Evolutionary conservation across 2,113 vertebrate genomes (phyloP).

Genomic region (Toxotes jaculatrix): DNA sequence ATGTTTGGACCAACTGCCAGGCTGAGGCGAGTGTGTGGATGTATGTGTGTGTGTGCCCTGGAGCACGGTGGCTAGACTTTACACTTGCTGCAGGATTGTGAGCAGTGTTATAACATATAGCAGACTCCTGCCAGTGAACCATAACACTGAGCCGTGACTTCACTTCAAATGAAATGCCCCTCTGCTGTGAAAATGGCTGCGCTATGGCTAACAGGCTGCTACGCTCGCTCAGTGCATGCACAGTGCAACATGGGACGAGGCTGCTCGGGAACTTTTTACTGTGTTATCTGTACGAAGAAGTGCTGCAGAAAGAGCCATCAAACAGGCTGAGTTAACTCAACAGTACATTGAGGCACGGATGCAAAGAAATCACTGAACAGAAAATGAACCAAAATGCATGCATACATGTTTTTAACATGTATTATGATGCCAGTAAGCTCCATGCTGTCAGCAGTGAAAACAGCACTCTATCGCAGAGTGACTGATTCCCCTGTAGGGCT

Average conservation of each 20-base stretch:
- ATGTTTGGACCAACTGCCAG: constrained; percentile 58
- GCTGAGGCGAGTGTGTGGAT: constrained; percentile 26
- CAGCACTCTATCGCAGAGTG: constrained; percentile 33
- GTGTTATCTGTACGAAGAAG: neutral
- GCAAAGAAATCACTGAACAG: neutral
- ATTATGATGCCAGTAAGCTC: constrained; percentile 9
- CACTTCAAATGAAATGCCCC: constrained; percentile 37
- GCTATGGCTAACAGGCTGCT: constrained; percentile 15
- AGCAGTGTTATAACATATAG: constrained; percentile 60
- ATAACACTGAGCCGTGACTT: constrained; percentile 48
- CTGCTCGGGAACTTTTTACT: constrained; percentile 5
- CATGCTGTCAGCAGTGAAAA: constrained; percentile 29
- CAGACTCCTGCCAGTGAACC: constrained; percentile 51
- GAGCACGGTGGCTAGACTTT: constrained; percentile 53
- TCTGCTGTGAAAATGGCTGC: constrained; percentile 47
- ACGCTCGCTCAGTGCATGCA: neutral
- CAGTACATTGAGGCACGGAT: neutral
- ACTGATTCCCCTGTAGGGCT: constrained; percentile 31
- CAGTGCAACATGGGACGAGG: neutral
- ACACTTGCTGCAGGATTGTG: constrained; percentile 52
- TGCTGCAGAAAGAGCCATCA: neutral
- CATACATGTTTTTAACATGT: no score
- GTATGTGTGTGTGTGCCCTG: constrained; percentile 34
- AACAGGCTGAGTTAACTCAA: neutral
- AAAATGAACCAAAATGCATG: neutral